Percentiles rank a stretch among this genome's conserved stretches.
Evolutionary conservation across 2,113 vertebrate genomes (phyloP).

Genomic region (Anseranas semipalmata): DNA sequence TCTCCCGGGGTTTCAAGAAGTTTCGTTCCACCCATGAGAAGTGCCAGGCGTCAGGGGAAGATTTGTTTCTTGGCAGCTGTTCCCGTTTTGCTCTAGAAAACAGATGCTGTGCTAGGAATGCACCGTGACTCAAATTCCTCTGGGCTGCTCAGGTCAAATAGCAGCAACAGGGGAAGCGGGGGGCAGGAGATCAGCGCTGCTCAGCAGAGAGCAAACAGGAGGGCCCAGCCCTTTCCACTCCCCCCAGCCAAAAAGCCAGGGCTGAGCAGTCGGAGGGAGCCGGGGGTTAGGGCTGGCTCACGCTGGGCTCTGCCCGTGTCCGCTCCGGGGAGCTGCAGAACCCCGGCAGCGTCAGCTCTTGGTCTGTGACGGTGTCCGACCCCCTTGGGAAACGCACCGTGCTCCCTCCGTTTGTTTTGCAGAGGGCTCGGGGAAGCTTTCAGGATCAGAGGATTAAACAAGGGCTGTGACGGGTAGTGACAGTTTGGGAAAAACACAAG

Average conservation of each 20-base stretch:
- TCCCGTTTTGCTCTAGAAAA: constrained; percentile 54
- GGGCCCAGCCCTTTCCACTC: neutral
- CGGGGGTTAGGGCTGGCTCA: neutral
- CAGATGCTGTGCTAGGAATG: constrained; percentile 34
- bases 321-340: neutral
- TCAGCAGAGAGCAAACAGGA: neutral
- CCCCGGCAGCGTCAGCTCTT: neutral
- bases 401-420: neutral
- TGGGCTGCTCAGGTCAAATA: constrained; percentile 49
- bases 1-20: constrained; percentile 18
- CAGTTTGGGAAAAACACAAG: constrained; percentile 57
- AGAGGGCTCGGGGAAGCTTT: constrained; percentile 26
- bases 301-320: neutral
- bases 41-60: constrained; percentile 16
- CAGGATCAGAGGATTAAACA: neutral
- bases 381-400: neutral
- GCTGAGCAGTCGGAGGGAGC: neutral
- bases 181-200: neutral
- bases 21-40: constrained; percentile 37
- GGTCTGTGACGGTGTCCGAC: neutral
- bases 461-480: neutral
- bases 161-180: neutral
- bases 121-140: constrained; percentile 20
- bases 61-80: constrained; percentile 58
- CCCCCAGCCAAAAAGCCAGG: neutral